phyloP scores from a whole-genome alignment of 2,797 vertebrate genomes.

The Sarcophilus harrisii region DNA sequence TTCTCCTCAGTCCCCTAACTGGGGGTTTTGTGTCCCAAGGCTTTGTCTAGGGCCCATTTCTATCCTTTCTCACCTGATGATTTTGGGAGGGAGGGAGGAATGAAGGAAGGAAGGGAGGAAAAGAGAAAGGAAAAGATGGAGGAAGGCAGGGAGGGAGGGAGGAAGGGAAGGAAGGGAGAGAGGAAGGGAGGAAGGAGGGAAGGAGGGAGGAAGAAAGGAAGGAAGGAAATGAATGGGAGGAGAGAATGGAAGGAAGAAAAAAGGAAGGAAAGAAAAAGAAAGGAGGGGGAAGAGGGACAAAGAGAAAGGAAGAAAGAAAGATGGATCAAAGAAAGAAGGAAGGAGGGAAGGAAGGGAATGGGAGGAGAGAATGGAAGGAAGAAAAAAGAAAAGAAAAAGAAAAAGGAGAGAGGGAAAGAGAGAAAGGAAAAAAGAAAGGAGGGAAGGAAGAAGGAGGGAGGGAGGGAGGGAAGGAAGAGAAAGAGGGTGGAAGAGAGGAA shows the following conservation, averaged over 20 bases:
- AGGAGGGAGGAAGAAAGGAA: background rate
- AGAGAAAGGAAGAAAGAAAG: too few relatives aligned
- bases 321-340: too few relatives aligned
- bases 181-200: background rate
- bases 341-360: background rate
- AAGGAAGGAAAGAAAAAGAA: background rate
- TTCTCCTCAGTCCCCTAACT: background rate
- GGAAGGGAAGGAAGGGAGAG: background rate
- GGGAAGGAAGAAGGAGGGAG: background rate
- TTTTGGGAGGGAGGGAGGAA: background rate
- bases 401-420: background rate
- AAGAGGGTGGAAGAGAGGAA: background rate
- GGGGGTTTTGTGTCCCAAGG: background rate
- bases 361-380: background rate
- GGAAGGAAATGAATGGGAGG: background rate
- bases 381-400: too few relatives aligned
- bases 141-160: too few relatives aligned
- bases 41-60: background rate
- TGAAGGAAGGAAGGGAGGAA: background rate
- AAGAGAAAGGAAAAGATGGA: accelerated
- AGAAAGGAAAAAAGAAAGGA: background rate
- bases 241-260: background rate
- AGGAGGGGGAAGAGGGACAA: background rate
- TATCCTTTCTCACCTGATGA: background rate
- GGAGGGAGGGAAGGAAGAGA: too few relatives aligned